Percentiles rank a stretch among this genome's conserved stretches.
These are phyloP conservation scores for Gnathonemus longibarbis DNA, from an alignment of 2,113 vertebrate genomes.

Conservation along the genomic window DNA sequence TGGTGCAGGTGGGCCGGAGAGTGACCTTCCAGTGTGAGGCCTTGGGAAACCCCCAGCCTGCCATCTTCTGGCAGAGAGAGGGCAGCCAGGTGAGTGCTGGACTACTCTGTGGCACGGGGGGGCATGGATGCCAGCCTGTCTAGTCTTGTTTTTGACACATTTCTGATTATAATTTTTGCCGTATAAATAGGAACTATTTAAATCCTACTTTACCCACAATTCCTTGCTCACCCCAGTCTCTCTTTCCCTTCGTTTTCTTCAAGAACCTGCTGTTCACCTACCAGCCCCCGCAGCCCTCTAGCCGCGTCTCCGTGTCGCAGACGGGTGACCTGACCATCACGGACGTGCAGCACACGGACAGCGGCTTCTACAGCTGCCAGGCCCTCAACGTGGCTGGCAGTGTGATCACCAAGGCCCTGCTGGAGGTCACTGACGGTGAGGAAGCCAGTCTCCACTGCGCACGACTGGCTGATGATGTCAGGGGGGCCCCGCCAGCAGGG, in stretches of 20 bases:
- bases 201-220: not conserved
- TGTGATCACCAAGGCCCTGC: constrained; percentile 85
- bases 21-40: constrained; percentile 91
- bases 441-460: not conserved
- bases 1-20: constrained; percentile 75
- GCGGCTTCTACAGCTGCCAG: constrained; percentile 94
- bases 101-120: not conserved
- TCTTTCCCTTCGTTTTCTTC: not conserved
- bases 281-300: constrained; percentile 84
- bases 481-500: not conserved
- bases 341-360: constrained; percentile 84
- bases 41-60: constrained; percentile 86
- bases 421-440: constrained; percentile 95
- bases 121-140: not conserved
- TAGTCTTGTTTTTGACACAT: not conserved
- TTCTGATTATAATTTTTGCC: not conserved
- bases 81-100: constrained; percentile 80
- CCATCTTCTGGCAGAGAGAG: constrained; percentile 92
- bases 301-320: constrained; percentile 89
- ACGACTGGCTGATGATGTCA: not conserved
- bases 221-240: not conserved
- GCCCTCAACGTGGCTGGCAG: constrained; percentile 95
- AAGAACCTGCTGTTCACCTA: constrained; percentile 94
- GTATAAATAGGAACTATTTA: not conserved
- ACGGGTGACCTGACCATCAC: constrained; percentile 86